These are phyloP conservation scores for Hyperoplus lanceolatus DNA, from an alignment of 2,797 vertebrate genomes.

Conservation along the genomic window DNA sequence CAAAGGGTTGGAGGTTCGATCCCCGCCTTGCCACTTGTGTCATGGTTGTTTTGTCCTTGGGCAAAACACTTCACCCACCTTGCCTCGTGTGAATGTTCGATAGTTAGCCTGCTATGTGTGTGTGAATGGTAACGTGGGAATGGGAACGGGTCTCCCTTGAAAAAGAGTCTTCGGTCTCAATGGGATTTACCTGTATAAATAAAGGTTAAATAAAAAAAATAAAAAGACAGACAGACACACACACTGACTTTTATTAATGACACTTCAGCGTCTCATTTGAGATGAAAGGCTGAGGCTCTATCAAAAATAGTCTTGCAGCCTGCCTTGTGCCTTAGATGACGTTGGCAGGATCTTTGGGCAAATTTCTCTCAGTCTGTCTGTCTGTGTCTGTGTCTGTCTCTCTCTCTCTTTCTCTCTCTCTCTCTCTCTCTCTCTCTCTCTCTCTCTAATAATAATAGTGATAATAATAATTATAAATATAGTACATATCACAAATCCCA, in stretches of 20 bases:
- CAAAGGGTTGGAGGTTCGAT: no score
- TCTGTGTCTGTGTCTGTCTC: not conserved
- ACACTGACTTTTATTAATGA: constrained; percentile 66
- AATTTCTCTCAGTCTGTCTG: constrained; percentile 3
- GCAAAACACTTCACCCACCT: no score
- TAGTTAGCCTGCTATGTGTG: no score
- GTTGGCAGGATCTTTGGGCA: constrained; percentile 5
- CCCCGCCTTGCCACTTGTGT: no score
- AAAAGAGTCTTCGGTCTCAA: no score
- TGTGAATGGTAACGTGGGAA: no score
- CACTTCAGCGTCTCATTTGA: constrained; percentile 36
- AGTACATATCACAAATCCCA: not conserved
- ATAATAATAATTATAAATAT: not conserved
- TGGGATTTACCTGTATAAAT: no score
- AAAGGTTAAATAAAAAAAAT: no score
- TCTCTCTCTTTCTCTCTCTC: not conserved
- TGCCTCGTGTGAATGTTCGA: no score
- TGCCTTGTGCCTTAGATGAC: constrained; percentile 10
- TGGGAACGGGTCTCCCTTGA: no score
- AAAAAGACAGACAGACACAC: constrained; percentile 30
- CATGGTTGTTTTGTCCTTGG: no score
- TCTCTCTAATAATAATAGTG: not conserved
- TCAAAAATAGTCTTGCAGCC: constrained; percentile 31
- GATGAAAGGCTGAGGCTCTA: constrained; percentile 41
- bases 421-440: not conserved